Percentiles rank a stretch among this genome's conserved stretches.
These are phyloP conservation scores for Euborellia annulipes DNA, from an alignment of 1,140 invertebrate genomes.

Conservation along the genomic window DNA sequence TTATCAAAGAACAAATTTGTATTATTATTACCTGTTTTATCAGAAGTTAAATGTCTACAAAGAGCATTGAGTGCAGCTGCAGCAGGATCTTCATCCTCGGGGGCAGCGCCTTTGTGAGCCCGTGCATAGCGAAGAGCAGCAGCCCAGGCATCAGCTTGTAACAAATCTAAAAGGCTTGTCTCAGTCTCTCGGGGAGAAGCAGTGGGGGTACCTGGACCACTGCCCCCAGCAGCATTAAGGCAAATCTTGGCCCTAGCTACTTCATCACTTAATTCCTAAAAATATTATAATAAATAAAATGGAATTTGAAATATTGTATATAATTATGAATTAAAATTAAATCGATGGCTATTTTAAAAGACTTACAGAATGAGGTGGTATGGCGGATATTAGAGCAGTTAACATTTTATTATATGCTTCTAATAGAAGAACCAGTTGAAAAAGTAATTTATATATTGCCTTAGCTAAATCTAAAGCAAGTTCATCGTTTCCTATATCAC, in stretches of 20 bases:
- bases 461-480: constrained; percentile 59
- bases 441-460: constrained; percentile 81
- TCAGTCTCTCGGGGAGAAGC: constrained; percentile 35
- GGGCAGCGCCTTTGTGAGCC: constrained; percentile 27
- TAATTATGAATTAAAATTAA: neutral
- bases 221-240: constrained; percentile 35
- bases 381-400: constrained; percentile 35
- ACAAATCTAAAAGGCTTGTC: constrained; percentile 37
- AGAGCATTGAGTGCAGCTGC: neutral
- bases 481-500: constrained; percentile 38
- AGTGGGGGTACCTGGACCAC: constrained; percentile 37
- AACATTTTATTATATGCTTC: constrained; percentile 88
- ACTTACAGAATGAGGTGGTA: constrained; percentile 2
- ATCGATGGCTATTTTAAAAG: neutral
- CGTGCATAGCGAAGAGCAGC: constrained; percentile 45
- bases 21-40: neutral
- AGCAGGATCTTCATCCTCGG: neutral
- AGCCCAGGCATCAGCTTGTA: constrained; percentile 44
- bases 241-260: constrained; percentile 33
- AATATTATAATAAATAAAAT: constrained; percentile 19
- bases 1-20: neutral
- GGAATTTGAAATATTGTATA: neutral
- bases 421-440: constrained; percentile 77
- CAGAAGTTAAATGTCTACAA: constrained; percentile 2
- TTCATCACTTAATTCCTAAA: constrained; percentile 39